These are phyloP conservation scores for Myathropa florea DNA, from an alignment of 2,888 invertebrate species.

Conservation along the genomic window DNA sequence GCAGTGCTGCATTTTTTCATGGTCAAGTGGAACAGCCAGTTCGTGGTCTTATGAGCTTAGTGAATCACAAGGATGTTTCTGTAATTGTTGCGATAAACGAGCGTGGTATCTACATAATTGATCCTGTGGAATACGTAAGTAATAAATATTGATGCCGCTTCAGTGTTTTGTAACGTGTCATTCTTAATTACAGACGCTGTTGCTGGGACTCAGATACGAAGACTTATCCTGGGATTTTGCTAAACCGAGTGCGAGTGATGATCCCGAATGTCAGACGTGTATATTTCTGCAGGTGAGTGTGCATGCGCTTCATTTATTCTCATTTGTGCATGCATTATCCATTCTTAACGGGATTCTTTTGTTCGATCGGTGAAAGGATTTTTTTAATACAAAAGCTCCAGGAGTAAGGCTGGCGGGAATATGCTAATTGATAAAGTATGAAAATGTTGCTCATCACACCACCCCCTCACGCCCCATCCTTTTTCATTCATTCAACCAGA, in stretches of 20 bases:
- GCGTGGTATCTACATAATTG: constrained; percentile 91
- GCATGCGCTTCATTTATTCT: background rate
- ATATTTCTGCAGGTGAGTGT: constrained; percentile 88
- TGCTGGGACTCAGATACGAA: constrained; percentile 92
- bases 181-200: constrained; percentile 85
- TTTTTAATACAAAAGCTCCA: constrained; percentile 2
- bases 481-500: constrained; percentile 33
- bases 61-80: constrained; percentile 92
- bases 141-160: background rate
- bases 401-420: background rate
- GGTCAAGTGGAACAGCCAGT: constrained; percentile 97
- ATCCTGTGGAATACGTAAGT: constrained; percentile 91
- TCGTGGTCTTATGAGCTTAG: constrained; percentile 90
- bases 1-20: constrained; percentile 95
- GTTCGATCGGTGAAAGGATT: constrained; percentile 23
- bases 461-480: background rate
- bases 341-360: background rate
- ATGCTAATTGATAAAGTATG: constrained; percentile 51
- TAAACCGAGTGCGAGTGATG: constrained; percentile 89
- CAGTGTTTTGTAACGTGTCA: background rate
- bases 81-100: constrained; percentile 94
- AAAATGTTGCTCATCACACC: background rate
- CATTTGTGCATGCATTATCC: background rate
- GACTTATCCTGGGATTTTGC: constrained; percentile 97
- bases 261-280: constrained; percentile 93